These are phyloP conservation scores for Limnephilus rhombicus DNA, from an alignment of 2,888 invertebrate genomes.

Conservation along the genomic window DNA sequence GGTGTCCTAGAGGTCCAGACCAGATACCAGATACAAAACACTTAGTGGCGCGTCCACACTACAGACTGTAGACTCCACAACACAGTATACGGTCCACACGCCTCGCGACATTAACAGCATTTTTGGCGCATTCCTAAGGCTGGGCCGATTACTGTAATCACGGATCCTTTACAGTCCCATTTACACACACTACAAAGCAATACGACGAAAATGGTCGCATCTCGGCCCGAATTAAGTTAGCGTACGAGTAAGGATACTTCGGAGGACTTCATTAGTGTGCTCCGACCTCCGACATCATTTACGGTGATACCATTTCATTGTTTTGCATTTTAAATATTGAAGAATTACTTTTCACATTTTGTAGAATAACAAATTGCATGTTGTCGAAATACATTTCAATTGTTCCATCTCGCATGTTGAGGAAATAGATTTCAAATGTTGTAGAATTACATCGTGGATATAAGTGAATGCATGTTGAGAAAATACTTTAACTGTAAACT, in stretches of 20 bases:
- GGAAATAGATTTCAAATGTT: background rate
- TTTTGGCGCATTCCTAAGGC: slow-evolving; percentile 62
- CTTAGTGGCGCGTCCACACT: background rate
- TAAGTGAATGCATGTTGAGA: no score
- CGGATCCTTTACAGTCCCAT: slow-evolving; percentile 55
- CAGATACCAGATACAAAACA: background rate
- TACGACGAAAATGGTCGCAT: slow-evolving; percentile 42
- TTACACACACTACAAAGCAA: slow-evolving; percentile 55
- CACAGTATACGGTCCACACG: slow-evolving; percentile 23
- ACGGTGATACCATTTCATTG: background rate
- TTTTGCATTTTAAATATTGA: background rate
- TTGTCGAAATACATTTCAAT: background rate
- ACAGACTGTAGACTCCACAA: background rate
- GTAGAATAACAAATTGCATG: no score
- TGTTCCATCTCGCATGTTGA: background rate
- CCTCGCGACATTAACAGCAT: slow-evolving; percentile 59
- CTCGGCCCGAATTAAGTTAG: background rate
- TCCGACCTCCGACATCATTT: background rate
- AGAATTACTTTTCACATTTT: no score
- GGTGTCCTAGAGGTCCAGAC: background rate
- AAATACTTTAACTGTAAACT: no score
- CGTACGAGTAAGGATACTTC: no score
- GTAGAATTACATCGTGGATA: no score
- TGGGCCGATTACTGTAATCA: slow-evolving; percentile 62
- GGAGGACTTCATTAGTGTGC: background rate